Conservation (phyloP, 2,888 invertebrate species). For the Eilema caniola region DNA sequence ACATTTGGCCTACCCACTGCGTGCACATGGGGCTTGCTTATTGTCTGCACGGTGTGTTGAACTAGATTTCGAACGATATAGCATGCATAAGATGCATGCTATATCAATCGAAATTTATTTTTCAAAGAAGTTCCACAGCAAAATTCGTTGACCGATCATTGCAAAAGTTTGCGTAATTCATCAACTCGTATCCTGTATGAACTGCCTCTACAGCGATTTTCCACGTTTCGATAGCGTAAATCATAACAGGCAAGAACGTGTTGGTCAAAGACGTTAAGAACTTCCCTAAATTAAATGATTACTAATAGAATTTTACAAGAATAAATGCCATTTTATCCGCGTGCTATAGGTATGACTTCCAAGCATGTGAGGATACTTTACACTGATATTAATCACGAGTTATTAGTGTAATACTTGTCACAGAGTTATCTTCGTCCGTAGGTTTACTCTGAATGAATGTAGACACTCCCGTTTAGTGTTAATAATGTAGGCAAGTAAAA, state of each 20-base stretch:
- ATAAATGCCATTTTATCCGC: neutral
- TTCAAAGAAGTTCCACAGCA: too few relatives aligned
- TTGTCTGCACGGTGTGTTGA: too few relatives aligned
- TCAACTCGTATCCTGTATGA: too few relatives aligned
- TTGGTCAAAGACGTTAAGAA: neutral
- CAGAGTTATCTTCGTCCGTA: slow-evolving; percentile 36
- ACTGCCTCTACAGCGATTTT: too few relatives aligned
- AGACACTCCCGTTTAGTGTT: neutral
- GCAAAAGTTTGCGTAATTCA: too few relatives aligned
- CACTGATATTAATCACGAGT: slow-evolving; percentile 36
- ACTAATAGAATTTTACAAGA: neutral
- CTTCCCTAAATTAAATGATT: slow-evolving; percentile 2
- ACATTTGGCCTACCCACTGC: too few relatives aligned
- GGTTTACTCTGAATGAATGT: slow-evolving; percentile 34
- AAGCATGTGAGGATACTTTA: slow-evolving; percentile 27
- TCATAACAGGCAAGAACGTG: neutral
- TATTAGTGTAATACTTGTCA: slow-evolving; percentile 18
- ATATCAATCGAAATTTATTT: too few relatives aligned
- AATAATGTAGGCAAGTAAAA: neutral
- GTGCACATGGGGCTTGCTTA: rapidly evolving
- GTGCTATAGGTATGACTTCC: slow-evolving; percentile 7
- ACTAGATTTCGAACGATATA: too few relatives aligned
- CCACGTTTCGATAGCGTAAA: too few relatives aligned
- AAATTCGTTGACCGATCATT: too few relatives aligned
- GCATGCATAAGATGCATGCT: too few relatives aligned